Evolutionary conservation across 2,113 vertebrate genomes (phyloP), one percentile per base, ranked within the genome.

Genomic region (Nerophis ophidion): DNA sequence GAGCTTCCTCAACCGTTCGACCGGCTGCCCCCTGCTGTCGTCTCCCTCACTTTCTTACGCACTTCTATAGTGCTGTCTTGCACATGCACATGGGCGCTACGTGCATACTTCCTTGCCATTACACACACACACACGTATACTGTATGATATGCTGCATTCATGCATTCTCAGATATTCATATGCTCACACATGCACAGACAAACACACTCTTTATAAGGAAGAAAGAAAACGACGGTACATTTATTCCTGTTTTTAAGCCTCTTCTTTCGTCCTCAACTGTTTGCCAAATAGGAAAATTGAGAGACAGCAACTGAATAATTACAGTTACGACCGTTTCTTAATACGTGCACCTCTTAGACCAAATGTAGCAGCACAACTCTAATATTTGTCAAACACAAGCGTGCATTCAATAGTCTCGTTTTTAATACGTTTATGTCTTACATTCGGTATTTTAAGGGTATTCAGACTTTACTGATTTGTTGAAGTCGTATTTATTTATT

Each of bases 21-120:
- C 56, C 66, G 66, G 61, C 19, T 62, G 57, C 61, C 75, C 68
- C 61, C 50, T 5, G 49, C 26, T 33, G 9, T 34, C 26, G 19
- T 13, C 53, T n/a, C 13, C 8, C 6, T 36, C 10, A 44, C 11
- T 11, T 44, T 14, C 34, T 34, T 34, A 13, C 4, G 11, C 10
- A 12, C 49, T 34, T 33, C 33, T 5, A 36, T 40, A 55, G 35
- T 40, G 36, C 16, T 44, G 10, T 44, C 10, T 40, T 42, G 54
- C 36, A 42, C 36, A 42, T 36, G 17, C 8, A 40, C 40, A 11
- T 5, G 8, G 15, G 15, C 48, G 49, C 17, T 13, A 51, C 35
- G 13, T 55, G 6, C 49, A 33, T 55, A 12, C 49, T 2, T 14
- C 26, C 13, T 12, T 17, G 10, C 42, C 36, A 13, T 44, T 16